phyloP scores from a whole-genome alignment of 2,797 vertebrate genomes.

The Enteromius unitaeniatus region DNA sequence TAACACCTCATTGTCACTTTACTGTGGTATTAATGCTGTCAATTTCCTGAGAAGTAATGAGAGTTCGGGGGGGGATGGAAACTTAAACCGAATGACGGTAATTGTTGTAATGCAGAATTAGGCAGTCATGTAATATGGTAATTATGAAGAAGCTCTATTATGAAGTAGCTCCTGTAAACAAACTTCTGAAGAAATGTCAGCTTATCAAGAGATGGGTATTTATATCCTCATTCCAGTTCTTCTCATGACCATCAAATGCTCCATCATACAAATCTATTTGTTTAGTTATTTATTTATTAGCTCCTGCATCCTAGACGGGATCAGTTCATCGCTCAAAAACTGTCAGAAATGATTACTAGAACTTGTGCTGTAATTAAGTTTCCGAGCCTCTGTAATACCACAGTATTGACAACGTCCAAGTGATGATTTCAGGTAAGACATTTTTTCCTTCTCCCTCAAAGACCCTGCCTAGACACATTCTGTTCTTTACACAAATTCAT shows the following conservation, averaged over 20 bases:
- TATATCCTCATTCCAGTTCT: conserved; percentile 48
- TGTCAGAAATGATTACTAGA: conserved; percentile 50
- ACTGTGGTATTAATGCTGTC: conserved; percentile 35
- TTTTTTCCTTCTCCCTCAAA: conserved; percentile 41
- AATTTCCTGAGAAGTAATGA: conserved; percentile 28
- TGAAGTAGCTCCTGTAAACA: conserved; percentile 53
- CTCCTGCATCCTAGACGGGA: conserved; percentile 26
- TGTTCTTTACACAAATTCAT: conserved; percentile 53
- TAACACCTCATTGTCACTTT: conserved; percentile 57
- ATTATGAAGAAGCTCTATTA: conserved; percentile 39
- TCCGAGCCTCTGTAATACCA: conserved; percentile 14
- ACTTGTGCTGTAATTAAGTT: conserved; percentile 41
- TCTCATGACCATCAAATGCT: conserved; percentile 46
- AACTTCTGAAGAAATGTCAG: conserved; percentile 50
- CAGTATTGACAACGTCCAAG: conserved; percentile 19
- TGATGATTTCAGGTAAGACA: not conserved
- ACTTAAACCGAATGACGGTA: conserved; percentile 3
- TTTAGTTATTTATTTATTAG: conserved; percentile 53
- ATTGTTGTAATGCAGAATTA: conserved; percentile 48
- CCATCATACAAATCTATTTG: conserved; percentile 45
- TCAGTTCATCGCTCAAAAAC: conserved; percentile 41
- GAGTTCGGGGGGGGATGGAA: not conserved
- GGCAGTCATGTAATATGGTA: conserved; percentile 51
- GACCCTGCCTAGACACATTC: conserved; percentile 54
- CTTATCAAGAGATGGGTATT: conserved; percentile 44